phyloP scores from a whole-genome alignment of 1,140 invertebrate genomes.

The Brachionus angularis region DNA sequence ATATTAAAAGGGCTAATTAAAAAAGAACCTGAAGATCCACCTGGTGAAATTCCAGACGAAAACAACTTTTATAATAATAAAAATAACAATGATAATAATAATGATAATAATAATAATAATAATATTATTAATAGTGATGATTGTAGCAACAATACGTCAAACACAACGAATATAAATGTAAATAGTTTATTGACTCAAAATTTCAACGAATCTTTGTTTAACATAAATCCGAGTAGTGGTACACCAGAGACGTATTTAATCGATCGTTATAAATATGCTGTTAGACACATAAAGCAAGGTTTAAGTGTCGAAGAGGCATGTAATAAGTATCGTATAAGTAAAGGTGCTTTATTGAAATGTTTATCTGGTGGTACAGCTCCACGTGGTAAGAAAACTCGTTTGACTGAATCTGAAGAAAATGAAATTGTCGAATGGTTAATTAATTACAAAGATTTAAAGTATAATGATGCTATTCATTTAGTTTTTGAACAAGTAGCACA shows the following conservation, averaged over 20 bases:
- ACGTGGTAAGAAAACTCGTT: conserved; percentile 23
- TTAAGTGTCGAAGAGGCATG: conserved; percentile 41
- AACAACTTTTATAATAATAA: too few species aligned
- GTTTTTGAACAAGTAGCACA: conserved; percentile 40
- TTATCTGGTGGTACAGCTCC: conserved; percentile 32
- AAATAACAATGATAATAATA: too few species aligned
- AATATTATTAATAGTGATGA: too few species aligned
- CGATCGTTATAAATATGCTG: conserved; percentile 41
- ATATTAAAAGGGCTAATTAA: too few species aligned
- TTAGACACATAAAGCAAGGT: conserved; percentile 42
- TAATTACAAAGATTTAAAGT: conserved; percentile 36
- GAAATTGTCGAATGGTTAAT: conserved; percentile 44
- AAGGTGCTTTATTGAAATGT: conserved; percentile 30
- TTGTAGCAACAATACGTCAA: too few species aligned
- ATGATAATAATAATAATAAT: too few species aligned
- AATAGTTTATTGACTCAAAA: too few species aligned
- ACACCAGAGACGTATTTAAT: conserved; percentile 40
- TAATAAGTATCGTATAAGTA: conserved; percentile 39
- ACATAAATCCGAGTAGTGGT: not conserved
- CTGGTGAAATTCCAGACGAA: too few species aligned
- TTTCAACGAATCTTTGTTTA: too few species aligned
- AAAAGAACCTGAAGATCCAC: too few species aligned
- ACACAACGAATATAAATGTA: too few species aligned
- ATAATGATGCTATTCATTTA: conserved; percentile 44
- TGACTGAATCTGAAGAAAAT: conserved; percentile 35